phyloP scores from a whole-genome alignment of 2,113 vertebrate species.

The Grus americana region DNA sequence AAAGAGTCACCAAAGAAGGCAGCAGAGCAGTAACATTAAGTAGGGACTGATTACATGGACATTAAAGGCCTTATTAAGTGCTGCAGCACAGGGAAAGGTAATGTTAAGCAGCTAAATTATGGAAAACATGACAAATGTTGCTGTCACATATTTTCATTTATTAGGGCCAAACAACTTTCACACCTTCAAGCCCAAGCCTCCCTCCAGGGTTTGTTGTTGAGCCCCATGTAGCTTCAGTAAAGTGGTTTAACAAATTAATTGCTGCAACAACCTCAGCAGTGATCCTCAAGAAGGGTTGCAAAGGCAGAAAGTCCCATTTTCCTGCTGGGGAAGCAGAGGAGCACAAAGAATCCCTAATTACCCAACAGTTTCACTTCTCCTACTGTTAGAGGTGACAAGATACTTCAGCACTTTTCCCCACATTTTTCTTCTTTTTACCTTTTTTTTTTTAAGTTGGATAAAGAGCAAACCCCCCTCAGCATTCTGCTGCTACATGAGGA shows the following conservation, averaged over 20 bases:
- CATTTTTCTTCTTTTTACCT: not conserved
- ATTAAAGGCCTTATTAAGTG: not conserved
- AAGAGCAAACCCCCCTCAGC: not conserved
- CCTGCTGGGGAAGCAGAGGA: not conserved
- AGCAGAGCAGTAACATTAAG: not conserved
- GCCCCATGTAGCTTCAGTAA: not conserved
- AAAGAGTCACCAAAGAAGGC: not conserved
- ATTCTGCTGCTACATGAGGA: not conserved
- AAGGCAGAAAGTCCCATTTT: not conserved
- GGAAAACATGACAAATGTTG: not conserved
- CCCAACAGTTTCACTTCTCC: not conserved
- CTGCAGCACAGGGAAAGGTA: not conserved
- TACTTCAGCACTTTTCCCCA: not conserved
- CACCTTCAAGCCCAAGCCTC: not conserved
- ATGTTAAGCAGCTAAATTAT: not conserved
- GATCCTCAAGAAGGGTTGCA: not conserved
- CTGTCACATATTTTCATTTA: not conserved
- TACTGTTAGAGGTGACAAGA: not conserved
- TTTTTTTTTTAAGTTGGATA: not conserved
- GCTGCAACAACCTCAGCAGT: not conserved
- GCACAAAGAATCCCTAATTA: not conserved
- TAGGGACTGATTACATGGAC: not conserved
- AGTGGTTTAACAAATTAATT: not conserved
- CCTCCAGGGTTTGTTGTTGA: not conserved
- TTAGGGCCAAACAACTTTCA: not conserved